Evolutionary conservation across 1,140 invertebrate species (phyloP), one percentile per base, ranked within the genome.

Genomic region (Drosophila pachea): DNA sequence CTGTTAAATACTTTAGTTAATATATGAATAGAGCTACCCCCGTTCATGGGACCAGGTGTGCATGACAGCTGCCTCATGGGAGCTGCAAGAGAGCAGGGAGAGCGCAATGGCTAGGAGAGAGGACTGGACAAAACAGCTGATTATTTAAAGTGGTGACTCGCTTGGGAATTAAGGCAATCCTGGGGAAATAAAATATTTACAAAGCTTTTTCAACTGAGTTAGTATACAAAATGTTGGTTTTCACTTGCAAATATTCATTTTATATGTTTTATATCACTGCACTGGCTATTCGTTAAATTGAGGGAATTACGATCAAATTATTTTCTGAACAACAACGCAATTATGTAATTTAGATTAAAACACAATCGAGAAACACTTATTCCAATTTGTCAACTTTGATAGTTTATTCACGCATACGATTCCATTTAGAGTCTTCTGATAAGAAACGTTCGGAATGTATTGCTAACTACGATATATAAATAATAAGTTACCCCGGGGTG

Each of bases 91-190:
- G 31, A 53, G 29, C 16, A 16, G 12, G 49, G 12, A 35, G 32
- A 40, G 29, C 4, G 9, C 9, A 4, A 53, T n/a, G 32, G 48
- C 5, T 2, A 52, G 31, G n/a, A 16, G 16, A 32, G 53, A 32
- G 14, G 11, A 36, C 11, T 16, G 16, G 7, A 8, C 11, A 7
- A 45, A 67, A 53, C 64, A 67, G 64, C 64, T 67, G 64, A 60
- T 63, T 35, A 29, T 47, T 40, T 14, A 43, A 7, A 14, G n/a
- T 5, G n/a, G 5, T 5, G 12, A 14, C 6, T 14, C 3, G 40
- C 4, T 43, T 14, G n/a, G 7, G 7, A 14, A 43, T 0, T 8
- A 42, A 6, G n/a, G 6, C n/a, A 42, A 42, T 36, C 6, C 6
- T 36, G 6, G 4, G 8, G 35, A 36, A 36, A 9, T 36, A 36